phyloP scores from a whole-genome alignment of 2,113 vertebrate species.

The Aspiorhynchus laticeps region DNA sequence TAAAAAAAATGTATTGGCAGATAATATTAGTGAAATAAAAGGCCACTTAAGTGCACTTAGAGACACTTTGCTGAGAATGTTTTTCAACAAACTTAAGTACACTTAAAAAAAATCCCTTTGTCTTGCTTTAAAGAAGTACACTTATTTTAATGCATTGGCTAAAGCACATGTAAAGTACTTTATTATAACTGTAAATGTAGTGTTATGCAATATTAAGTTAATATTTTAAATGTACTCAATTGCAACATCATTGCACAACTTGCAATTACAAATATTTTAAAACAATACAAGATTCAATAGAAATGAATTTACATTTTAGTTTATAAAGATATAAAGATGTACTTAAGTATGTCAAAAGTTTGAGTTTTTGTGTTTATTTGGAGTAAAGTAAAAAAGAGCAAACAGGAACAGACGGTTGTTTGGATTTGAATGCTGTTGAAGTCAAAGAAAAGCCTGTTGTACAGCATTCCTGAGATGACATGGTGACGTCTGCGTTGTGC shows the following conservation, averaged over 20 bases:
- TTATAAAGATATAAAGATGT: neutral
- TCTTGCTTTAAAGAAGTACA: neutral
- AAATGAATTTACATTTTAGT: neutral
- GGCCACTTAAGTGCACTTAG: neutral
- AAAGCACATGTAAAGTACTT: neutral
- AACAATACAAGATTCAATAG: neutral
- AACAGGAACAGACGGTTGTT: neutral
- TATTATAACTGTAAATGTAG: neutral
- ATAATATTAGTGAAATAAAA: neutral
- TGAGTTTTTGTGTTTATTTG: neutral
- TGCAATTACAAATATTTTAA: neutral
- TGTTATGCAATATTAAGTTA: neutral
- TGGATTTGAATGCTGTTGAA: constrained; percentile 15
- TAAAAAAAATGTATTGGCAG: neutral
- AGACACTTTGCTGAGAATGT: neutral
- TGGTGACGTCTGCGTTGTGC: neutral
- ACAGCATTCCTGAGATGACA: constrained; percentile 36
- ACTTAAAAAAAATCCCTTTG: neutral
- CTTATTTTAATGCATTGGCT: neutral
- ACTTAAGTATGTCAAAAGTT: neutral
- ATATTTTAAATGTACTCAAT: neutral
- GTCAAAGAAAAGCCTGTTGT: neutral
- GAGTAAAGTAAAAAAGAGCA: neutral
- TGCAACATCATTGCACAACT: neutral
- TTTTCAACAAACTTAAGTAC: neutral